Evolutionary conservation across 1,140 invertebrate species (phyloP), one percentile per base, ranked within the genome.

Genomic region (Holotrichia oblita): DNA sequence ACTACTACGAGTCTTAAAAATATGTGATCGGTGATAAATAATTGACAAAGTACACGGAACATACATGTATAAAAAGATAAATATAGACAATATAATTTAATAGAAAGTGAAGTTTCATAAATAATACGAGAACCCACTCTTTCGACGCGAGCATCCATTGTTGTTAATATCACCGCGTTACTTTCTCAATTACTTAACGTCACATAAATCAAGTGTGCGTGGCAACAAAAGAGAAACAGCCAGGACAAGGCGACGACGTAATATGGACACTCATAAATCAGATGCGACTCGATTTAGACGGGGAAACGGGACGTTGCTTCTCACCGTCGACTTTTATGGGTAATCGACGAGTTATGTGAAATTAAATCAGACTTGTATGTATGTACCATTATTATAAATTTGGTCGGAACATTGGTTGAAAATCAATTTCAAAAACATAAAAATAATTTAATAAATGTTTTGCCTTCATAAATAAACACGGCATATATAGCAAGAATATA

Each of bases 171-270:
- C 61, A 69, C 61, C 27, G 61, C 61, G 61, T 69, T 69, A 69
- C 61, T 69, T 69, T 69, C 61, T 69, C 61, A 69, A 69, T 69
- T 69, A 69, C 61, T 69, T 69, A 69, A 27, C 61, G 61, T 69
- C 61, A 69, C 61, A 69, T 69, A 69, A 69, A 69, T 69, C 61
- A 69, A 69, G 22, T 14, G 22, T 34, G 22, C 22, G 27, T 22
- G 9, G 61, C 22, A 69, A 69, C 61, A 69, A 69, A 24, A 69
- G 61, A 69, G 22, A 69, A 69, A 69, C 22, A 10, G 27, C 61
- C 10, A 69, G 61, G 27, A 69, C 8, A 9, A 69, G 61, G 61
- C 61, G 61, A 69, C 61, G 61, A 69, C 61, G 22, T 34, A 69
- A 69, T 69, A 22, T 69, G 61, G 22, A 69, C 4, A 69, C 27